Percentiles rank a stretch among this genome's conserved stretches.
Evolutionary conservation across 2,113 vertebrate genomes (phyloP).

Genomic region (Scomber japonicus): DNA sequence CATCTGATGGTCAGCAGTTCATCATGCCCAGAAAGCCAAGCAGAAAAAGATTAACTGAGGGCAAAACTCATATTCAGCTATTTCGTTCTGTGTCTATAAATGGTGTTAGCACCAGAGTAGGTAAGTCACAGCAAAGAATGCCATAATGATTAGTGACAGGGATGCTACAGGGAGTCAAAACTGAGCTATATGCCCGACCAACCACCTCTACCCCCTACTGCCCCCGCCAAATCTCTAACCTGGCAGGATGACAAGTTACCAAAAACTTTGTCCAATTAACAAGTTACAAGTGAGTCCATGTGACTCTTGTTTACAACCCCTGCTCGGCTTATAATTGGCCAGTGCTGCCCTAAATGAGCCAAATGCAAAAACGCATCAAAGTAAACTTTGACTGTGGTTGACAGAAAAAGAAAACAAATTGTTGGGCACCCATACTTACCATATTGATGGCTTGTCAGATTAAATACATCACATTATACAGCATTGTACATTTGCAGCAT

Average conservation of each 20-base stretch:
- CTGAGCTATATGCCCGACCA: conserved; percentile 30
- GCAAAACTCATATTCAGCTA: conserved; percentile 1
- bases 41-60: neutral
- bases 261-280: conserved; percentile 69
- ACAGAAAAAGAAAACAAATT: conserved; percentile 49
- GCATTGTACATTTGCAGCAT: conserved; percentile 8
- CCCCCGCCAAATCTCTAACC: conserved; percentile 39
- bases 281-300: conserved; percentile 47
- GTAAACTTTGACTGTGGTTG: conserved; percentile 36
- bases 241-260: conserved; percentile 64
- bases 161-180: conserved; percentile 20
- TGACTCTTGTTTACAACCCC: conserved; percentile 63
- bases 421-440: conserved; percentile 9
- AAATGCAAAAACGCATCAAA: conserved; percentile 48
- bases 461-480: conserved; percentile 54
- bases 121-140: conserved; percentile 9
- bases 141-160: conserved; percentile 38
- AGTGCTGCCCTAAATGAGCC: conserved; percentile 46
- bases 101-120: neutral
- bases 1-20: neutral
- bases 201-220: conserved; percentile 47
- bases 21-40: neutral
- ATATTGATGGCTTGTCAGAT: conserved; percentile 55
- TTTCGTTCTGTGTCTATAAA: neutral
- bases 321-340: conserved; percentile 65